A percentile compares a stretch with the other conserved stretches of the same genome.
These are phyloP conservation scores for Phoeniculus purpureus DNA, from an alignment of 2,797 vertebrate species.

Conservation along the genomic window DNA sequence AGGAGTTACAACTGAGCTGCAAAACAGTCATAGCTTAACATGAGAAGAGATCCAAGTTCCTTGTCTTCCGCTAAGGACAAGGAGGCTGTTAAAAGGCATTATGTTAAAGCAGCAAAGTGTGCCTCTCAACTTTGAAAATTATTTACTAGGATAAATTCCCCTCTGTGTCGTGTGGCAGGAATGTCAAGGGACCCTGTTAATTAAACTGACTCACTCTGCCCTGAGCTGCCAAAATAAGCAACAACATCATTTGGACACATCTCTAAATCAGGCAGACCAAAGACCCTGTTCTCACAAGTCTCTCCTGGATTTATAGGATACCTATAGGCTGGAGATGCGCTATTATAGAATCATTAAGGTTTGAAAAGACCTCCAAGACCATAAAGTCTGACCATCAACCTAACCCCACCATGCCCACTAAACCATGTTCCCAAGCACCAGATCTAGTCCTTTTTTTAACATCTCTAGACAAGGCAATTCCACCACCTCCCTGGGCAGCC, in stretches of 20 bases:
- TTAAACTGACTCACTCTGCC: background rate
- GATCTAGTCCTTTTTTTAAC: too few relatives aligned
- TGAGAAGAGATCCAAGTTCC: background rate
- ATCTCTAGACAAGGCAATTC: too few relatives aligned
- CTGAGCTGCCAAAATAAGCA: background rate
- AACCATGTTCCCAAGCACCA: too few relatives aligned
- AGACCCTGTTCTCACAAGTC: background rate
- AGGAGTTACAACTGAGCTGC: background rate
- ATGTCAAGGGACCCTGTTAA: background rate
- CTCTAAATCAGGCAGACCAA: background rate
- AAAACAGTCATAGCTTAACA: background rate
- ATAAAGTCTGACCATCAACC: too few relatives aligned
- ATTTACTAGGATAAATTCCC: background rate
- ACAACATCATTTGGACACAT: background rate
- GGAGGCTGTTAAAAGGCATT: background rate
- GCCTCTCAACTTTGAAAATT: background rate
- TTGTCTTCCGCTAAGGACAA: background rate
- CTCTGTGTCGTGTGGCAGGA: background rate
- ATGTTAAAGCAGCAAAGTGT: background rate
- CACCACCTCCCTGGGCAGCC: too few relatives aligned
- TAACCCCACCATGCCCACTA: too few relatives aligned
- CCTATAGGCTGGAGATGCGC: background rate
- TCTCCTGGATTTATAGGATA: background rate
- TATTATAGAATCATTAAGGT: background rate
- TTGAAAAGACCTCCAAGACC: too few relatives aligned